These are phyloP conservation scores for Micronycteris hirsuta DNA, from an alignment of 2,113 vertebrate genomes.

Conservation along the genomic window DNA sequence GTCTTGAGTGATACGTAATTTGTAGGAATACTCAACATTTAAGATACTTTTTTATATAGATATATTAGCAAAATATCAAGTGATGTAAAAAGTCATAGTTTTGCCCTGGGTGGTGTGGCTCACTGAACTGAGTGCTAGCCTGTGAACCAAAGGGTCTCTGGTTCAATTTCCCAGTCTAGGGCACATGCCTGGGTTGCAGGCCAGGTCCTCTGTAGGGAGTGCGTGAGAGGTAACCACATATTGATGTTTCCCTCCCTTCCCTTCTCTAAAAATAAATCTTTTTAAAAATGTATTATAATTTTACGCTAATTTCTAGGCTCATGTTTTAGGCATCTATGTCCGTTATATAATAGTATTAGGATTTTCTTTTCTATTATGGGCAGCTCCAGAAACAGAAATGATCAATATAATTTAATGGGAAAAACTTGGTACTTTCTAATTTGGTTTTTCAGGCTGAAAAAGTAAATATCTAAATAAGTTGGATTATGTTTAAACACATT, in stretches of 20 bases:
- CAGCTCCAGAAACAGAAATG: background rate
- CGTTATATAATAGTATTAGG: background rate
- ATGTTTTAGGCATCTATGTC: background rate
- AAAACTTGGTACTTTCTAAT: background rate
- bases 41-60: background rate
- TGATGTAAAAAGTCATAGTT: background rate
- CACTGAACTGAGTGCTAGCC: too few species aligned
- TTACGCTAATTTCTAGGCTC: background rate
- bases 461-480: slow-evolving; percentile 34
- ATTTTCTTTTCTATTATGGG: slow-evolving; percentile 2
- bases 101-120: too few species aligned
- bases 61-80: slow-evolving; percentile 17
- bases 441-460: slow-evolving; percentile 8
- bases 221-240: too few species aligned
- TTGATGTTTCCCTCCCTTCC: too few species aligned
- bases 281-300: background rate
- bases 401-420: slow-evolving; percentile 1
- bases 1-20: background rate
- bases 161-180: too few species aligned
- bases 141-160: too few species aligned
- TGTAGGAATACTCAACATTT: slow-evolving; percentile 16
- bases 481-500: background rate
- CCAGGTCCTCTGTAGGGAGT: too few species aligned
- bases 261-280: too few species aligned
- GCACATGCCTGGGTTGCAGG: too few species aligned